phyloP scores from a whole-genome alignment of 2,888 invertebrate species.

The Plutella xylostella region DNA sequence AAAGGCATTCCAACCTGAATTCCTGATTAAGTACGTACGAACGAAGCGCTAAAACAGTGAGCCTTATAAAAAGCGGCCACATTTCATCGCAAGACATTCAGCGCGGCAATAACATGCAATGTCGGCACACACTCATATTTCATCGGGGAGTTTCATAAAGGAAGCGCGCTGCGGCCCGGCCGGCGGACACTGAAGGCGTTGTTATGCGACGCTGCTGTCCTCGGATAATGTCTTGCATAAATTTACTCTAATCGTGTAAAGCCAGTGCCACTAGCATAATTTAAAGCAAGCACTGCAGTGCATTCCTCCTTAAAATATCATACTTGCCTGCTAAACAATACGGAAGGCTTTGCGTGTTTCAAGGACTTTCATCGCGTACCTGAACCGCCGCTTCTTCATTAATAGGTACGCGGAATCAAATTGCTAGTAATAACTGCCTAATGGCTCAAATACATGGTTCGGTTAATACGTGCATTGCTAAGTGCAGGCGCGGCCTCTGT shows the following conservation, averaged over 20 bases:
- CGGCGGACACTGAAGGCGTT: slow-evolving; percentile 62
- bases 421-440: slow-evolving; percentile 18
- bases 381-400: neutral
- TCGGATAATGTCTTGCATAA: slow-evolving; percentile 66
- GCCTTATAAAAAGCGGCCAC: slow-evolving; percentile 23
- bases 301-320: slow-evolving; percentile 2
- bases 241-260: slow-evolving; percentile 61
- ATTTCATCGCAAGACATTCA: slow-evolving; percentile 31
- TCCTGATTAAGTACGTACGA: too few relatives aligned
- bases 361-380: slow-evolving; percentile 1
- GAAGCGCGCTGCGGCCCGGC: slow-evolving; percentile 33
- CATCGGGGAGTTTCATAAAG: slow-evolving; percentile 58
- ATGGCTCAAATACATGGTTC: slow-evolving; percentile 29
- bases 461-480: slow-evolving; percentile 24
- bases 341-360: neutral
- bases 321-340: slow-evolving; percentile 3
- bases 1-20: too few relatives aligned
- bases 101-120: slow-evolving; percentile 51
- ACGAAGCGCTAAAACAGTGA: too few relatives aligned
- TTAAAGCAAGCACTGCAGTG: slow-evolving; percentile 42
- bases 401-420: neutral
- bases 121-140: slow-evolving; percentile 50
- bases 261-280: slow-evolving; percentile 55
- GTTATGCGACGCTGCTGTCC: slow-evolving; percentile 60
- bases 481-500: slow-evolving; percentile 44